A percentile compares a stretch with the other conserved stretches of the same genome.
Evolutionary conservation across 2,888 invertebrate genomes (phyloP).

Genomic region (Drosophila algonquin): DNA sequence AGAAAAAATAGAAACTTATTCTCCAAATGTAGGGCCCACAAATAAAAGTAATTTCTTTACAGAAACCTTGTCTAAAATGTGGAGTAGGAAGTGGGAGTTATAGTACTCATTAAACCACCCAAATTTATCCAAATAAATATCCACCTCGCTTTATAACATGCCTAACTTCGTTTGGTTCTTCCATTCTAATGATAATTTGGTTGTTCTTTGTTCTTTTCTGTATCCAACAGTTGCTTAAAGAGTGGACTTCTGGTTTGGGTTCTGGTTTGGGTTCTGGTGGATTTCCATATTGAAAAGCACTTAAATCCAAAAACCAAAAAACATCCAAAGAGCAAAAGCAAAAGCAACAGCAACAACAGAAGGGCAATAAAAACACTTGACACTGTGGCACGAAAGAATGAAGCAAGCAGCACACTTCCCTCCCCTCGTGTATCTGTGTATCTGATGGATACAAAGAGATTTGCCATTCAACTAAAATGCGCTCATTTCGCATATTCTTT

Average conservation of each 20-base stretch:
- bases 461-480: conserved; percentile 24
- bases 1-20: no score
- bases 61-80: no score
- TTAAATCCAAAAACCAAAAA: conserved; percentile 52
- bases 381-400: conserved; percentile 56
- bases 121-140: no score
- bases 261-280: not conserved
- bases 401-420: conserved; percentile 9
- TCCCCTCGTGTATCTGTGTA: conserved; percentile 19
- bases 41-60: no score
- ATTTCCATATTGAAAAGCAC: conserved; percentile 52
- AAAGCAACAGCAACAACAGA: conserved; percentile 41
- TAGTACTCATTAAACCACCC: no score
- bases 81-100: no score
- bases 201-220: not conserved
- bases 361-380: conserved; percentile 76
- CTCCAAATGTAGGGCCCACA: no score
- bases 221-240: not conserved
- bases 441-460: conserved; percentile 35
- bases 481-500: conserved; percentile 24
- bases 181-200: not conserved
- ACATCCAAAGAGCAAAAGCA: conserved; percentile 39
- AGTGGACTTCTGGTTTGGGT: no score
- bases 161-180: not conserved
- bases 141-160: not conserved